These are phyloP conservation scores for Mellilla xanthometata DNA, from an alignment of 2,888 invertebrate genomes.

Conservation along the genomic window DNA sequence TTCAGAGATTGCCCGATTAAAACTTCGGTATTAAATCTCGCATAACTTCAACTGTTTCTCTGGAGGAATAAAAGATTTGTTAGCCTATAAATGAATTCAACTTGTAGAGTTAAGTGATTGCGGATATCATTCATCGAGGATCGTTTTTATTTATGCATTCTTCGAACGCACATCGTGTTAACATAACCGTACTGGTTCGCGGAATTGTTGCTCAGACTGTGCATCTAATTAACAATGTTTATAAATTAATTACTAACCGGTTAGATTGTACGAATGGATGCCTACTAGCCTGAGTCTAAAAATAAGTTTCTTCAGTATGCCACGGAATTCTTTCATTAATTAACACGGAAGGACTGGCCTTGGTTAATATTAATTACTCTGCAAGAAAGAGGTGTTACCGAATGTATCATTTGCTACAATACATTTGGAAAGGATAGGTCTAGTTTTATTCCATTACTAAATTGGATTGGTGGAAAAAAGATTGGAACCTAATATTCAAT, in stretches of 20 bases:
- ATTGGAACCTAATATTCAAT: background rate
- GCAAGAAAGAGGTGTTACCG: slow-evolving; percentile 31
- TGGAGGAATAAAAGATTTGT: slow-evolving; percentile 17
- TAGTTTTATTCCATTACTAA: slow-evolving; percentile 4
- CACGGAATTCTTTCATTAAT: slow-evolving; percentile 37
- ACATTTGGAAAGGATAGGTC: slow-evolving; percentile 8
- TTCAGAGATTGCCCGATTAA: slow-evolving; percentile 13
- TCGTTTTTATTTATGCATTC: slow-evolving; percentile 4
- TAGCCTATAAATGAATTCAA: slow-evolving; percentile 11
- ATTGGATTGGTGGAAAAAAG: background rate
- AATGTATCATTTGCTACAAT: slow-evolving; percentile 13
- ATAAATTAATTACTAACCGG: slow-evolving; percentile 8
- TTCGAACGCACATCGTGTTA: slow-evolving; percentile 5
- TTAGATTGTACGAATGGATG: slow-evolving; percentile 4
- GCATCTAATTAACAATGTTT: slow-evolving; percentile 2
- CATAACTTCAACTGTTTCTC: slow-evolving; percentile 12
- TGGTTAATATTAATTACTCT: slow-evolving; percentile 45
- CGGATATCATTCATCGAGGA: slow-evolving; percentile 5
- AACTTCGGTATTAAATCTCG: slow-evolving; percentile 15
- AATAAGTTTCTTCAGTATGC: slow-evolving; percentile 23
- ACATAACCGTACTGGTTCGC: slow-evolving; percentile 10
- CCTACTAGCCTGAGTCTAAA: slow-evolving; percentile 3
- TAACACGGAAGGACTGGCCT: slow-evolving; percentile 37
- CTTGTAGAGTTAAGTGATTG: slow-evolving; percentile 9
- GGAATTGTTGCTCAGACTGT: slow-evolving; percentile 4